Evolutionary conservation across 2,113 vertebrate genomes (phyloP), one percentile per base, ranked within the genome.

Genomic region (Campylomormyrus tamandua): DNA sequence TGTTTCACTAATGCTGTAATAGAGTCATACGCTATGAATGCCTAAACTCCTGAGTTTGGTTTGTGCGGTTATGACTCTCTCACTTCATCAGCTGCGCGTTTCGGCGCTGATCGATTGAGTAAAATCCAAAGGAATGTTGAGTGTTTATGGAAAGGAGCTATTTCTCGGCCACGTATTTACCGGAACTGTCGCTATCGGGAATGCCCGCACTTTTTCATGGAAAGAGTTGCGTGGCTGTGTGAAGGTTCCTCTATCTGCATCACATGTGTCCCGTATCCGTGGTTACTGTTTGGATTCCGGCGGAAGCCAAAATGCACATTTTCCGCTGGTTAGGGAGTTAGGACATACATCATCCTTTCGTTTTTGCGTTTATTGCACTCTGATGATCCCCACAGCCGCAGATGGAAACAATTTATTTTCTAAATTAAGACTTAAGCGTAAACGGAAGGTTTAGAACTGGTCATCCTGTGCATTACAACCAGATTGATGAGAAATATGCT

Each of bases 141-240:
- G 56, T 90, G 89, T 90, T 90, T 90, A 90, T 87, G 39, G 19
- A 31, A 83, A 53, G 19, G 70, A 39, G 58, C 35, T 15, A 52
- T 90, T 58, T 90, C 49, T 89, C 35, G 35, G 88, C 53, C 70
- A 83, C 13, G 39, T 87, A 90, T 90, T 90, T 87, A 87, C 58
- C 35, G 2, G 11, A 87, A 62, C 31, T 87, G 83, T 66, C 17
- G 42, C n/a, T 49, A 49, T 27, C 46, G 35, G 46, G 42, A 52
- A 70, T 50, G n/a, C n/a, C 13, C 66, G 39, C 24, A 17, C 52
- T 83, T 52, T 56, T 89, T 21, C n/a, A 52, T 21, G 35, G 70
- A 39, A 83, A 56, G 46, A 11, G 1, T 52, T 46, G 58, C 27
- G 21, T 15, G 46, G 27, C 70, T 39, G 53, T 8, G 52, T 21